phyloP scores from a whole-genome alignment of 2,888 invertebrate genomes.

The Corythucha ciliata region DNA sequence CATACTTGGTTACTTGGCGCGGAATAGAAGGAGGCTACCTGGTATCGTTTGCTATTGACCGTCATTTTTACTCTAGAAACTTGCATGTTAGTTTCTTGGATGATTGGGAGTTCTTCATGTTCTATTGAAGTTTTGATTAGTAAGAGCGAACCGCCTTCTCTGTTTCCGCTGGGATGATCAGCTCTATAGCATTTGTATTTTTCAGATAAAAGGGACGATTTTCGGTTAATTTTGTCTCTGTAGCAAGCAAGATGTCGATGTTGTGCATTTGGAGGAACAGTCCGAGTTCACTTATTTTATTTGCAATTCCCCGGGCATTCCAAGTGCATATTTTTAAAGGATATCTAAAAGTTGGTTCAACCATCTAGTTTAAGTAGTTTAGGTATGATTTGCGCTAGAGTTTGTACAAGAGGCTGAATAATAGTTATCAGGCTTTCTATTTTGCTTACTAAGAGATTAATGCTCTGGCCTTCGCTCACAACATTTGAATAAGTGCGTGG shows the following conservation, averaged over 20 bases:
- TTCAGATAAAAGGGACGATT: background rate
- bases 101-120: constrained; percentile 1
- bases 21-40: constrained; percentile 5
- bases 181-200: background rate
- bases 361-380: background rate
- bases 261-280: background rate
- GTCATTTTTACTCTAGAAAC: background rate
- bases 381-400: background rate
- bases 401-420: background rate
- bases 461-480: too few species aligned
- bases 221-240: constrained; percentile 7
- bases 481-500: too few species aligned
- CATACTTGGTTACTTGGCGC: background rate
- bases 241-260: constrained; percentile 1
- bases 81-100: background rate
- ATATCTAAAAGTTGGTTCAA: background rate
- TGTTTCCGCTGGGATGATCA: constrained; percentile 3
- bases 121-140: background rate
- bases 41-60: background rate
- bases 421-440: constrained; percentile 9
- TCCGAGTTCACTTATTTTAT: constrained; percentile 1
- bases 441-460: constrained; percentile 8
- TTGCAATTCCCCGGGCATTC: constrained; percentile 1
- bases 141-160: constrained; percentile 3
- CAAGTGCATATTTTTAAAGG: constrained; percentile 5